Base-by-base conservation (phyloP, 2,888 invertebrate species). In the Diplazon laetatorius region DNA sequence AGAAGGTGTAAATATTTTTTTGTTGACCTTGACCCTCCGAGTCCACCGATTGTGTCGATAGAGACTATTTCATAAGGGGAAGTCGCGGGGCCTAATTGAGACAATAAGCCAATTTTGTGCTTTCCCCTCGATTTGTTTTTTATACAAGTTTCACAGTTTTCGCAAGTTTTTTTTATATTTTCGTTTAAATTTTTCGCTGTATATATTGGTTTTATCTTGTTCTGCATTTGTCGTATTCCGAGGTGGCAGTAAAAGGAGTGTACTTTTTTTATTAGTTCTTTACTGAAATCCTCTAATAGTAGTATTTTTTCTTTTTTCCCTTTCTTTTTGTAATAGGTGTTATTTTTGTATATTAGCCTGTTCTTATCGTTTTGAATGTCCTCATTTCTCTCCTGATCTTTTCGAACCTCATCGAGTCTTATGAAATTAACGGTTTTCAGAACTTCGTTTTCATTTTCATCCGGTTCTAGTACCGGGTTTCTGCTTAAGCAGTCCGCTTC, bases 111-210 rank as follows among this genome's bases (percentile, higher is more conserved):
- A 18, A 35, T 35, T 35, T 55, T 35, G 3, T 16, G 8, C 50
- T 77, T 72, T 73, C 80, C 77, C 75, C 86, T 81, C 57, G 83
- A 80, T 79, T 87, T 85, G 69, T 87, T 87, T 68, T 82, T 82
- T 68, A 82, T 85, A 39, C 86, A 86, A 12, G 77, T 70, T 70
- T 82, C 80, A 68, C 83, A 83, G 16, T 20, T 63, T 69, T 62
- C 59, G 62, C 66, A 62, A 0, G 18, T 62, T 52, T 46, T 62
- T 37, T 50, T 72, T 44, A 83, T 83, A 48, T 83, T 80, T 65
- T 80, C 18, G 22, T 50, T 63, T 30, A 83, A 37, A 63, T 80
- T 80, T 52, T 77, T 76, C 35, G 77, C 62, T 59, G 73, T 70
- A 71, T 82, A 79, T 37, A 70, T 22, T 44, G 75, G 52, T 50